Evolutionary conservation across 2,113 vertebrate genomes (phyloP).

Genomic region (Chaetops frenatus): DNA sequence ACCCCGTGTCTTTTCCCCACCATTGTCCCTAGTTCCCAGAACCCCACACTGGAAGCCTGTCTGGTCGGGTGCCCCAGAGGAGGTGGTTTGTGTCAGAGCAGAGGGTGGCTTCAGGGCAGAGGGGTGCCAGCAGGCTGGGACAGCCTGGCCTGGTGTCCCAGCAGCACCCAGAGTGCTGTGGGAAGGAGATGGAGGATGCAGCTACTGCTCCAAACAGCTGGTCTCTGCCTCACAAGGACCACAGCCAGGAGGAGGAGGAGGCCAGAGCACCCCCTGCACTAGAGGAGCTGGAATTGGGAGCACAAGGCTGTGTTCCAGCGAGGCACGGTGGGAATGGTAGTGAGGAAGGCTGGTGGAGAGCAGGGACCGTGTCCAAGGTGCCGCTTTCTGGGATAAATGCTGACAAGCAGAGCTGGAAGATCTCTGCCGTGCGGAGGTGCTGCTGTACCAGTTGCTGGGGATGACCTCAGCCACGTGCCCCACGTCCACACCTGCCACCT

Average conservation of each 20-base stretch:
- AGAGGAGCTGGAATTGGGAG: background rate
- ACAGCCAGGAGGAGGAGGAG: background rate
- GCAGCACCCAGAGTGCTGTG: accelerated
- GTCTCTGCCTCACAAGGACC: background rate
- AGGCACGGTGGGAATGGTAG: background rate
- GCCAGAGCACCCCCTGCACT: background rate
- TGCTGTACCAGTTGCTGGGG: background rate
- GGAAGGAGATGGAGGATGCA: background rate
- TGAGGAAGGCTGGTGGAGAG: background rate
- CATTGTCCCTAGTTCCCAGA: background rate
- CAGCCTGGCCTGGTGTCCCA: background rate
- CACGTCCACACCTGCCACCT: accelerated
- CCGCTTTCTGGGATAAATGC: background rate
- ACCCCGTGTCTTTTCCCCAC: background rate
- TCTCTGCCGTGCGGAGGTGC: background rate
- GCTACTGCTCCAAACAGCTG: background rate
- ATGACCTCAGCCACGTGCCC: background rate
- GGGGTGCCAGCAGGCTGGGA: background rate
- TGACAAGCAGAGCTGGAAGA: background rate
- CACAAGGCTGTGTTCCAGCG: background rate
- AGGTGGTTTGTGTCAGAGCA: background rate
- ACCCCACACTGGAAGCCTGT: background rate
- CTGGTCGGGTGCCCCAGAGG: background rate
- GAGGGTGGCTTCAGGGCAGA: background rate
- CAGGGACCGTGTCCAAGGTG: background rate